Evolutionary conservation across 2,888 invertebrate species (phyloP), one percentile per base, ranked within the genome.

Genomic region (Ectropis crepuscularia): DNA sequence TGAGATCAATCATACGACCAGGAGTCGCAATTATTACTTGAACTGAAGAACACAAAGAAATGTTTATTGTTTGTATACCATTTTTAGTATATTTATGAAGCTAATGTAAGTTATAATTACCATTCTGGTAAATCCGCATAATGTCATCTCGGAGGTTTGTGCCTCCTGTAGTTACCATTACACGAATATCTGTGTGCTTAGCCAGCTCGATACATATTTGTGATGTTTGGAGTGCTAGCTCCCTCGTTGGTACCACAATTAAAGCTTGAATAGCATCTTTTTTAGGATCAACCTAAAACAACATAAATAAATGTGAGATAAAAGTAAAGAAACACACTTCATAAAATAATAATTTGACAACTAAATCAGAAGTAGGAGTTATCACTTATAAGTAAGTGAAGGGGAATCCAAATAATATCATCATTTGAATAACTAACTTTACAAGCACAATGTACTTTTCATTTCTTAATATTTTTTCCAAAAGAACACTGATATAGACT

Each of bases 111-210:
- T 51, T 43, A 46, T 68, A 62, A 84, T 86, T 87, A 97, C 97
- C 97, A 95, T 98, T 98, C 92, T 99, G 98, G 94, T 99, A 99
- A 88, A 99, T 97, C 93, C 99, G 96, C 97, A 99, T 98, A 88
- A 99, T 99, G 92, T 99, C 99, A 93, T 99, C 99, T 86, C 99
- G 96, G 81, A 98, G 94, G 93, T 97, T 97, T 77, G 99, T 99
- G 79, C 99, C 99, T 86, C 99, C 99, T 75, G 99, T 99, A 79
- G 99, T 99, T 71, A 99, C 99, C 99, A 99, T 99, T 74, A 99
- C 98, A 89, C 99, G 97, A 81, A 98, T 96, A 86, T 98, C 96
- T 94, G 99, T 95, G 92, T 99, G 99, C 92, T 99, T 99, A 73
- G 99, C 97, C 82, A 99, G 94, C 92, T 99, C 99, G 89, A 99